Percentiles rank a stretch among this genome's conserved stretches.
Evolutionary conservation across 2,888 invertebrate species (phyloP).

Genomic region (Gisinianus flammeolus): DNA sequence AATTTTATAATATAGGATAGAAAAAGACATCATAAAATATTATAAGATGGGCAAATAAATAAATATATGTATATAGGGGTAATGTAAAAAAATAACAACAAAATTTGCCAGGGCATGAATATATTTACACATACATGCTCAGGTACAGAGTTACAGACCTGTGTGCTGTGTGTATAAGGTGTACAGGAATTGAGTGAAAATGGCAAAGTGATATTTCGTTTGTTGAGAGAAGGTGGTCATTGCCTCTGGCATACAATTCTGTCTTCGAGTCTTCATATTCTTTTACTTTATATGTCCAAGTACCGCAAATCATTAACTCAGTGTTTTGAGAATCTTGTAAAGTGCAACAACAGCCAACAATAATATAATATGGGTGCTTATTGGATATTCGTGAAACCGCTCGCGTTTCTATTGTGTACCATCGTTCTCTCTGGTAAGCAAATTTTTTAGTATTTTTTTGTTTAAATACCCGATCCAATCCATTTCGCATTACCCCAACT

Average conservation of each 20-base stretch:
- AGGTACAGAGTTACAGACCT: not conserved
- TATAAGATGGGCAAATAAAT: not conserved
- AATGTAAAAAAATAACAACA: not conserved
- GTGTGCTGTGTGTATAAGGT: not conserved
- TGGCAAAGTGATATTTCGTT: constrained; percentile 8
- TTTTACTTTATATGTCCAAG: constrained; percentile 31
- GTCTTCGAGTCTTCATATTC: too few species aligned
- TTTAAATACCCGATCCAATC: too few species aligned
- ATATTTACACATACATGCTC: not conserved
- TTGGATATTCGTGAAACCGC: constrained; percentile 19
- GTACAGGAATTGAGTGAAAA: constrained; percentile 23
- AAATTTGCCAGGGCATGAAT: not conserved
- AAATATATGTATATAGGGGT: not conserved
- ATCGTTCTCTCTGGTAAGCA: not conserved
- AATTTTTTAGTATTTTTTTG: not conserved
- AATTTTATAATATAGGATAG: not conserved
- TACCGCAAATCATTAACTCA: constrained; percentile 31
- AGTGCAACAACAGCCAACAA: constrained; percentile 37
- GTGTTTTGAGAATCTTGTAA: constrained; percentile 32
- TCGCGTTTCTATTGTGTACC: constrained; percentile 12
- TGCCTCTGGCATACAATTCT: constrained; percentile 31
- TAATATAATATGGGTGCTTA: constrained; percentile 27
- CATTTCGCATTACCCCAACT: too few species aligned
- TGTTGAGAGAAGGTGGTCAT: constrained; percentile 33
- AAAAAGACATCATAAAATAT: not conserved